Percentiles rank a stretch among this genome's conserved stretches.
Conservation (phyloP, 2,797 vertebrate species). For the Sebastes oblongus region DNA sequence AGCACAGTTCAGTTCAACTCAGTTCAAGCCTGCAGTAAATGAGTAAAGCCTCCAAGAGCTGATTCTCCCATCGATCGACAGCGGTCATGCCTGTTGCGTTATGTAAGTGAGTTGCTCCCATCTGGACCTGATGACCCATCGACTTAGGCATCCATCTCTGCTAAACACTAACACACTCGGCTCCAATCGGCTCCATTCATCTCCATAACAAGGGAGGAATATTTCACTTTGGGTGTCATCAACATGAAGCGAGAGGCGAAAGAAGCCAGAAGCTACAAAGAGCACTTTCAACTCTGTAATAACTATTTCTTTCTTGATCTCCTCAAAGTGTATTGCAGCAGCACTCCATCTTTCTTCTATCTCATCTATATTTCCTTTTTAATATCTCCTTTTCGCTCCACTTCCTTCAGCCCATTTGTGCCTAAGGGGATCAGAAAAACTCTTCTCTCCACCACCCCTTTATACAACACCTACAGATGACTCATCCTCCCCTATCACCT, state of each 20-base stretch:
- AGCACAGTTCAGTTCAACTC: conserved; percentile 11
- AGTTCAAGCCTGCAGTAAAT: conserved; percentile 25
- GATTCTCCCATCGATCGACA: conserved; percentile 23
- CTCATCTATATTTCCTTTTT: conserved; percentile 1
- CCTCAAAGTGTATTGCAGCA: neutral
- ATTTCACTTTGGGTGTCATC: conserved; percentile 50
- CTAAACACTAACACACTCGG: conserved; percentile 49
- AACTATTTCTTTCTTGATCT: conserved; percentile 16
- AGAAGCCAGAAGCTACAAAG: conserved; percentile 26
- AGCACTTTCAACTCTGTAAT: neutral
- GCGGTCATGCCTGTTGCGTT: conserved; percentile 40
- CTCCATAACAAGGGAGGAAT: conserved; percentile 39
- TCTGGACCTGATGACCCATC: conserved; percentile 68
- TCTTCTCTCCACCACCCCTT: neutral
- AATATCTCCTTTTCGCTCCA: neutral
- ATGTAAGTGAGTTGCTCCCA: conserved; percentile 53
- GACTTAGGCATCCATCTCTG: conserved; percentile 50
- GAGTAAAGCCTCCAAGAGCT: conserved; percentile 9
- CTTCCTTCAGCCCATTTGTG: neutral
- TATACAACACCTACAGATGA: conserved; percentile 52
- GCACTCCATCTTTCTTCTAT: neutral
- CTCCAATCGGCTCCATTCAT: conserved; percentile 30
- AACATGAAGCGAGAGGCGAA: conserved; percentile 19
- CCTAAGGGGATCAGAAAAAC: conserved; percentile 11
- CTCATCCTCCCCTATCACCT: conserved; percentile 42